These are phyloP conservation scores for Steinernema khuongi DNA, from an alignment of 1,140 invertebrate genomes.

Conservation along the genomic window DNA sequence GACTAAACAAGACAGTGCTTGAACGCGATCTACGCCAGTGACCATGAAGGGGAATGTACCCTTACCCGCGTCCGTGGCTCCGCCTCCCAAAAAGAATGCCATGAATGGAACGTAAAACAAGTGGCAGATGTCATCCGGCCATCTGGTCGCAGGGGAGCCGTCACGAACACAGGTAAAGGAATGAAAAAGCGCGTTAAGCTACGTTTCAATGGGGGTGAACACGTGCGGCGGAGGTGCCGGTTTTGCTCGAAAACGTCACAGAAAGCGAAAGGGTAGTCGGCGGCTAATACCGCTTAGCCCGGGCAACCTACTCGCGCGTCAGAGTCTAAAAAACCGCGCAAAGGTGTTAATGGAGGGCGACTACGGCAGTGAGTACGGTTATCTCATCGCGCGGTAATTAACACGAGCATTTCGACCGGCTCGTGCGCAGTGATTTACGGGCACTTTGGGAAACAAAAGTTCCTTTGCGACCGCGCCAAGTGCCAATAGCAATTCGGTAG, in stretches of 20 bases:
- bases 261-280: not conserved
- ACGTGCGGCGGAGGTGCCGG: not conserved
- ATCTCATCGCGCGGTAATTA: slow-evolving; percentile 12
- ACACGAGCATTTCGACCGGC: too few species aligned
- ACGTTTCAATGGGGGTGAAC: not conserved
- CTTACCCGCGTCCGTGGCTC: not conserved
- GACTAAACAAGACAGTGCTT: too few species aligned
- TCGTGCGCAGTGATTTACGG: too few species aligned
- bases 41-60: not conserved
- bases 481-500: not conserved
- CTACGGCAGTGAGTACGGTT: too few species aligned
- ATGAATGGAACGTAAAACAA: not conserved
- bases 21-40: too few species aligned
- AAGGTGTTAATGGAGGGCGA: not conserved
- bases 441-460: slow-evolving; percentile 7
- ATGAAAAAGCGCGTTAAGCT: not conserved
- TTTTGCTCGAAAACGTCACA: too few species aligned
- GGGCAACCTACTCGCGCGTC: too few species aligned
- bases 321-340: not conserved
- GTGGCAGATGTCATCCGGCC: slow-evolving; percentile 13
- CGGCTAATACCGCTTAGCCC: too few species aligned
- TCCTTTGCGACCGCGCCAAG: slow-evolving; percentile 1
- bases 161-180: slow-evolving; percentile 8
- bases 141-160: not conserved
- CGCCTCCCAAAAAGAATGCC: not conserved